Conservation (phyloP, 2,797 vertebrate genomes). For the Gephyroberyx darwinii region DNA sequence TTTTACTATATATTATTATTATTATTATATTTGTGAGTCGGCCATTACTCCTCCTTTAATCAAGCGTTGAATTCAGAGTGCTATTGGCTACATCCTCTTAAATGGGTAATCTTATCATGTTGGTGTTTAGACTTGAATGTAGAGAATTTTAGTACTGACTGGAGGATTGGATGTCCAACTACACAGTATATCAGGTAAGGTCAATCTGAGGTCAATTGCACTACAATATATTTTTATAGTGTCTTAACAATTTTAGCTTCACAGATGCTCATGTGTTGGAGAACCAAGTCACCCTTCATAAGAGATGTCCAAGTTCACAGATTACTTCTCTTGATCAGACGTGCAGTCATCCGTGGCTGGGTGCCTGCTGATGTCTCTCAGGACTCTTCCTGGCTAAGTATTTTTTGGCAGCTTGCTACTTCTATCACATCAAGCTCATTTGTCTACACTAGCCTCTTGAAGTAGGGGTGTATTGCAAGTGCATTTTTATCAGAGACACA, state of each 20-base stretch:
- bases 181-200: constrained; percentile 12
- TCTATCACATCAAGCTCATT: constrained; percentile 15
- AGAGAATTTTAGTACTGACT: constrained; percentile 4
- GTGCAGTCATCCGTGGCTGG: not conserved
- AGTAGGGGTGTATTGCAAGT: no score
- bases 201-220: not conserved
- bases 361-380: constrained; percentile 20
- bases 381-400: not conserved
- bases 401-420: constrained; percentile 20
- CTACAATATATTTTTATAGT: constrained; percentile 15
- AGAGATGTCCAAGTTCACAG: not conserved
- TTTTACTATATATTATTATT: constrained; percentile 13
- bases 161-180: constrained; percentile 21
- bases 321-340: constrained; percentile 6
- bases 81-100: constrained; percentile 12
- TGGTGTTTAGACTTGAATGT: constrained; percentile 15
- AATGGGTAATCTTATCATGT: constrained; percentile 24
- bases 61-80: constrained; percentile 14
- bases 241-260: constrained; percentile 34
- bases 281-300: not conserved
- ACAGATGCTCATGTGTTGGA: constrained; percentile 26
- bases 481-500: no score
- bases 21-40: no score
- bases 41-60: constrained; percentile 10
- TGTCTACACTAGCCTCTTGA: constrained; percentile 4